Evolutionary conservation across 2,797 vertebrate species (phyloP).

Genomic region (Sebastes oblongus): DNA sequence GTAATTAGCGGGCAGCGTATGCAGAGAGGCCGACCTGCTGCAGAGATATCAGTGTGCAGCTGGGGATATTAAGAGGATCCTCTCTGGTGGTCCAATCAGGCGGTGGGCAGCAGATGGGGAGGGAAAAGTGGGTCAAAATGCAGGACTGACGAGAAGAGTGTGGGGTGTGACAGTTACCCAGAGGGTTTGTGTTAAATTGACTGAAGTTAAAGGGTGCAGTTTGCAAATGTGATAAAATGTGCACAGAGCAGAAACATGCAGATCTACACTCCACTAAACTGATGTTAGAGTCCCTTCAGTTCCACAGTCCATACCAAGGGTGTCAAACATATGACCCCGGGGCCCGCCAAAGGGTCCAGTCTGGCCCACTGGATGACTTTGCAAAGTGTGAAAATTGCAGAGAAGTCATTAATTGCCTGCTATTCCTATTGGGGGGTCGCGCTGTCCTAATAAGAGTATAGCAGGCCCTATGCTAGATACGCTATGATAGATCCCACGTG

Average conservation of each 20-base stretch:
- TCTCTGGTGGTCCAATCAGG: conserved; percentile 11
- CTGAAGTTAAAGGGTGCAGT: conserved; percentile 1
- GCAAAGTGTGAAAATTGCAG: no score
- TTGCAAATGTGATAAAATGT: conserved; percentile 1
- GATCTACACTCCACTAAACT: neutral
- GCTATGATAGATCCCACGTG: no score
- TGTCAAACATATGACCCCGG: no score
- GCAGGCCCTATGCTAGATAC: no score
- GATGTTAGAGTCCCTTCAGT: neutral
- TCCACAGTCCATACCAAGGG: neutral
- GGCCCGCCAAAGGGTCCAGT: no score
- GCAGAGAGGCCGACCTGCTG: conserved; percentile 22
- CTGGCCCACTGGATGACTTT: no score
- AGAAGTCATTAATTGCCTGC: no score
- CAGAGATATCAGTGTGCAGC: conserved; percentile 16
- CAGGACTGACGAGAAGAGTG: conserved; percentile 11
- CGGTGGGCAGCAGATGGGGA: neutral
- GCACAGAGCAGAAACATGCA: neutral
- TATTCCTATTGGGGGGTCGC: no score
- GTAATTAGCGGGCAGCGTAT: conserved; percentile 45
- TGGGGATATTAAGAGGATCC: neutral
- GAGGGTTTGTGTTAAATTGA: neutral
- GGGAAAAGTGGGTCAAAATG: conserved; percentile 38
- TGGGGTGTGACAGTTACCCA: neutral
- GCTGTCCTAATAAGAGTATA: no score